A percentile compares a stretch with the other conserved stretches of the same genome.
Conservation (phyloP, 2,888 invertebrate species). For the Euclidia mi region DNA sequence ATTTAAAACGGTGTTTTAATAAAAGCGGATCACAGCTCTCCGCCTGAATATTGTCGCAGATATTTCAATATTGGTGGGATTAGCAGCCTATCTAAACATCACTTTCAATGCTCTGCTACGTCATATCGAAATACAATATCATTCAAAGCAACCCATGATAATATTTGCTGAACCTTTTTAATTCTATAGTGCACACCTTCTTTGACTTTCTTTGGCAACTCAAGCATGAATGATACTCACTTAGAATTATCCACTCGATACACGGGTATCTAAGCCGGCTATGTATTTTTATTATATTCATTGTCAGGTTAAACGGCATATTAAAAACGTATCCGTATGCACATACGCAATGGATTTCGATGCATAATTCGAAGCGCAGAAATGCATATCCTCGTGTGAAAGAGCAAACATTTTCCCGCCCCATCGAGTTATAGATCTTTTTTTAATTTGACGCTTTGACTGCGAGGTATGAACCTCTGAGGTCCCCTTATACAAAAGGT, state of each 20-base stretch:
- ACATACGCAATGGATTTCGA: neutral
- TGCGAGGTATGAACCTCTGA: conserved; percentile 50
- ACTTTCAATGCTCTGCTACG: conserved; percentile 79
- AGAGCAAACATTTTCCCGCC: conserved; percentile 33
- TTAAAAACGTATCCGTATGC: neutral
- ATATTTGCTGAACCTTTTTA: conserved; percentile 86
- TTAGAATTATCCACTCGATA: conserved; percentile 8
- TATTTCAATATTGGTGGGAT: conserved; percentile 90
- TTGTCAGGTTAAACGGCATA: neutral
- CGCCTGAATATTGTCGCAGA: conserved; percentile 87
- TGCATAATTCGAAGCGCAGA: neutral
- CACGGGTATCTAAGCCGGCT: neutral
- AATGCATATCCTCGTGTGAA: conserved; percentile 24
- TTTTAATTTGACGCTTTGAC: conserved; percentile 46
- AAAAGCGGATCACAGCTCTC: conserved; percentile 85
- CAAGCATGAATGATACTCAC: conserved; percentile 4
- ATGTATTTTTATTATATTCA: neutral
- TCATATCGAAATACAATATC: conserved; percentile 87
- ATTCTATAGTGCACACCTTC: conserved; percentile 65
- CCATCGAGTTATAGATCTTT: conserved; percentile 36
- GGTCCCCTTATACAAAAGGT: conserved; percentile 42
- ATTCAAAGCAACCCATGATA: conserved; percentile 79
- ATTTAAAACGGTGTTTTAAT: conserved; percentile 86
- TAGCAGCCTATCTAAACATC: conserved; percentile 89
- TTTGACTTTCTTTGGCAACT: conserved; percentile 28